phyloP scores from a whole-genome alignment of 2,113 vertebrate species.

The Progne subis region DNA sequence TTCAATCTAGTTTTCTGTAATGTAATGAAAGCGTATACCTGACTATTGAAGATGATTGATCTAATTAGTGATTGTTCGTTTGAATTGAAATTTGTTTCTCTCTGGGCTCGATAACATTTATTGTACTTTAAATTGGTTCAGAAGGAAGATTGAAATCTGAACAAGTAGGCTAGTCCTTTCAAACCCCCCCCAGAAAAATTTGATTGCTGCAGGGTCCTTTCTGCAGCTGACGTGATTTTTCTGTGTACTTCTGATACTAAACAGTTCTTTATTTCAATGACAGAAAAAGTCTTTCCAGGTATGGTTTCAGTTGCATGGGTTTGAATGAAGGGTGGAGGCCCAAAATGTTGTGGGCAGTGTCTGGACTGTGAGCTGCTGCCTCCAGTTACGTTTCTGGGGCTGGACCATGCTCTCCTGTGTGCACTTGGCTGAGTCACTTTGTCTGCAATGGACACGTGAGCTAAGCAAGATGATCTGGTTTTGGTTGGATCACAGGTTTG shows the following conservation, averaged over 20 bases:
- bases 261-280: neutral
- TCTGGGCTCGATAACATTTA: neutral
- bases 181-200: neutral
- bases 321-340: neutral
- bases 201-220: neutral
- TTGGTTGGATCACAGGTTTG: neutral
- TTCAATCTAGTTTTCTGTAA: neutral
- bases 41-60: neutral
- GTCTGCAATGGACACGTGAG: neutral
- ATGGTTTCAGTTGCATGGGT: neutral
- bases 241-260: neutral
- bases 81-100: neutral
- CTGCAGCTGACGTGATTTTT: neutral
- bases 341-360: neutral
- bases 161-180: neutral
- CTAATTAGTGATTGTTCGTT: neutral
- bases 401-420: neutral
- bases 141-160: neutral
- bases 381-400: neutral
- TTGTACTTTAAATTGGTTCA: neutral
- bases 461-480: neutral
- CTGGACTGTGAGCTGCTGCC: neutral
- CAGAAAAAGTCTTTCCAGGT: neutral
- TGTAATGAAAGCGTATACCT: neutral
- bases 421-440: neutral